These are phyloP conservation scores for Epizoanthus illoricatus DNA, from an alignment of 92 coral and sea anemone genomes.

Conservation along the genomic window DNA sequence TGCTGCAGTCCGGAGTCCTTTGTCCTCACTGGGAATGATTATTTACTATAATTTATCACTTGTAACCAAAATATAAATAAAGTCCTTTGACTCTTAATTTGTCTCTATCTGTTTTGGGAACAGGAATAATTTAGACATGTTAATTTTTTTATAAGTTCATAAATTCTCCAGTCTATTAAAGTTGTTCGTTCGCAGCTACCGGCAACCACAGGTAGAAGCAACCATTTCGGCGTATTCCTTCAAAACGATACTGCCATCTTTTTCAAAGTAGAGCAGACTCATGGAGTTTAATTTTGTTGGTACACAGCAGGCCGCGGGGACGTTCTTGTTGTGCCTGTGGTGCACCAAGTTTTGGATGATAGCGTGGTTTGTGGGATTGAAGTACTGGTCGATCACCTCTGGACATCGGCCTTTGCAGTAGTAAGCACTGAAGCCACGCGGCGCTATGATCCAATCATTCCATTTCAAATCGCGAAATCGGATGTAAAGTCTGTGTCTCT, in stretches of 20 bases:
- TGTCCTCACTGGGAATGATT: conserved; percentile 10
- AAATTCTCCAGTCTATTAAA: conserved; percentile 3
- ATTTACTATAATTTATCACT: conserved; percentile 9
- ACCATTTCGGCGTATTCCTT: conserved; percentile 86
- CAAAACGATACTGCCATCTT: conserved; percentile 80
- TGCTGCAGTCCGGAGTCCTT: conserved; percentile 11
- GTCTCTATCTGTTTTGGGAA: conserved; percentile 19
- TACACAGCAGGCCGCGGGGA: conserved; percentile 97
- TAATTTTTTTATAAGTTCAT: conserved; percentile 28
- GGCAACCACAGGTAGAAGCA: conserved; percentile 91
- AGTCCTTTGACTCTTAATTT: conserved; percentile 69
- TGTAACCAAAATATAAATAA: conserved; percentile 60
- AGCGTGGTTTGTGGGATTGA: conserved; percentile 87
- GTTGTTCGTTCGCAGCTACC: conserved; percentile 47
- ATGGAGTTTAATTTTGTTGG: conserved; percentile 90
- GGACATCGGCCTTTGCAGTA: conserved; percentile 94
- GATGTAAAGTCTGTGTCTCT: conserved; percentile 77
- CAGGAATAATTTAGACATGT: conserved; percentile 35
- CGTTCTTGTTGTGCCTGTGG: conserved; percentile 70
- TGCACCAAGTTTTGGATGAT: conserved; percentile 87
- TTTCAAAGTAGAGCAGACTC: conserved; percentile 81
- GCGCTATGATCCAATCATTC: conserved; percentile 90
- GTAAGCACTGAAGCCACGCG: conserved; percentile 85
- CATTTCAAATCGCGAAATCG: conserved; percentile 84
- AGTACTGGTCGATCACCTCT: conserved; percentile 73